phyloP scores from a whole-genome alignment of 2,113 vertebrate genomes.

The Sarotherodon lohbergeri region DNA sequence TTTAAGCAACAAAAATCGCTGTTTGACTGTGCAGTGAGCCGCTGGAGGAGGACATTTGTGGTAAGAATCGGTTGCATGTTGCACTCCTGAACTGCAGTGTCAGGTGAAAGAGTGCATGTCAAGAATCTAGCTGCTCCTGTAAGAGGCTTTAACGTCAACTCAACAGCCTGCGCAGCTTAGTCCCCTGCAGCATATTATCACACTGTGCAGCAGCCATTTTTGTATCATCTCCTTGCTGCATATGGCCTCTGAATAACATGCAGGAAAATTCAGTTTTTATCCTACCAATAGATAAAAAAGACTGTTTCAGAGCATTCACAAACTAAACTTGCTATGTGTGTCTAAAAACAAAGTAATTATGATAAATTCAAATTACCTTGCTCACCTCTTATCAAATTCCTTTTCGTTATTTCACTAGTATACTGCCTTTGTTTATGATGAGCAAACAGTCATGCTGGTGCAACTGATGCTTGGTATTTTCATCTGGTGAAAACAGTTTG shows the following conservation, averaged over 20 bases:
- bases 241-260: background rate
- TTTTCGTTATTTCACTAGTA: background rate
- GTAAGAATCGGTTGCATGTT: background rate
- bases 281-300: background rate
- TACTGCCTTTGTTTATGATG: background rate
- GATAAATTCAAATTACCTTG: background rate
- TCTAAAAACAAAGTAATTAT: background rate
- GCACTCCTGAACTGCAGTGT: background rate
- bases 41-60: background rate
- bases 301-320: background rate
- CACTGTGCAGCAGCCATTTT: constrained; percentile 28
- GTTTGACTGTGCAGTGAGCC: background rate
- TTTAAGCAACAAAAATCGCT: background rate
- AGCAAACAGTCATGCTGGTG: background rate
- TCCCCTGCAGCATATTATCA: constrained; percentile 25
- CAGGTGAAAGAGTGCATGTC: constrained; percentile 11
- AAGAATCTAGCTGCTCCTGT: background rate
- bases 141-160: constrained; percentile 40
- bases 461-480: background rate
- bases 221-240: background rate
- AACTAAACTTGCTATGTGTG: background rate
- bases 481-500: background rate
- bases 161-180: constrained; percentile 29
- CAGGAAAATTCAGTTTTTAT: background rate
- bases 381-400: too few relatives aligned